phyloP scores from a whole-genome alignment of 2,888 invertebrate species.

The Eremobia ochroleuca region DNA sequence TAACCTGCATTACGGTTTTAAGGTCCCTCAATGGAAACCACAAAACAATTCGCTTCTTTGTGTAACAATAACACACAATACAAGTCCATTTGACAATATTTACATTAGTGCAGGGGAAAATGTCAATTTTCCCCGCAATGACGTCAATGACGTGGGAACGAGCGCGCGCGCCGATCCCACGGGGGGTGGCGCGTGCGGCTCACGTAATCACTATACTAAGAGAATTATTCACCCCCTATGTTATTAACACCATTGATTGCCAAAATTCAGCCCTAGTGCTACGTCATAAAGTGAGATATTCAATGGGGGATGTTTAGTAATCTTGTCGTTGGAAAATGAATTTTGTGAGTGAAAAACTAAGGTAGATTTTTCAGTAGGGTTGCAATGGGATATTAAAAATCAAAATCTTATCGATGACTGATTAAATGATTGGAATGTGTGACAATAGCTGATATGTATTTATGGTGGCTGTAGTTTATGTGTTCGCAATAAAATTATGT shows the following conservation, averaged over 20 bases:
- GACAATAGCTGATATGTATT: conserved; percentile 47
- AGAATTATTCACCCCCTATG: conserved; percentile 60
- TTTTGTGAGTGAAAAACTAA: background rate
- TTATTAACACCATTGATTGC: conserved; percentile 4
- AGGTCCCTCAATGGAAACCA: background rate
- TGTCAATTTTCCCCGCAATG: conserved; percentile 61
- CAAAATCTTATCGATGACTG: conserved; percentile 64
- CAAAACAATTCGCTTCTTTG: conserved; percentile 26
- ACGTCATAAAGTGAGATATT: background rate
- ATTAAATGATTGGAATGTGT: conserved; percentile 56
- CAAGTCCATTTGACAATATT: conserved; percentile 62
- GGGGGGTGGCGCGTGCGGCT: conserved; percentile 77
- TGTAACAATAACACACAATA: conserved; percentile 29
- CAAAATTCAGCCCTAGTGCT: background rate
- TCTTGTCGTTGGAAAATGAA: conserved; percentile 11
- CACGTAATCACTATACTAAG: conserved; percentile 65
- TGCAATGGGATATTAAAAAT: conserved; percentile 37
- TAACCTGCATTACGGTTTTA: background rate
- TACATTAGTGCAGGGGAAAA: conserved; percentile 57
- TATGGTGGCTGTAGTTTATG: conserved; percentile 31
- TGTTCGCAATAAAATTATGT: conserved; percentile 31
- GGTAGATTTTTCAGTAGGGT: background rate
- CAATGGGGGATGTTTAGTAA: background rate
- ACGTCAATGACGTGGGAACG: conserved; percentile 77
- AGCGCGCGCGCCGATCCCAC: conserved; percentile 78